A percentile compares a stretch with the other conserved stretches of the same genome.
These are phyloP conservation scores for Bujurquina vittata DNA, from an alignment of 2,113 vertebrate genomes.

Conservation along the genomic window DNA sequence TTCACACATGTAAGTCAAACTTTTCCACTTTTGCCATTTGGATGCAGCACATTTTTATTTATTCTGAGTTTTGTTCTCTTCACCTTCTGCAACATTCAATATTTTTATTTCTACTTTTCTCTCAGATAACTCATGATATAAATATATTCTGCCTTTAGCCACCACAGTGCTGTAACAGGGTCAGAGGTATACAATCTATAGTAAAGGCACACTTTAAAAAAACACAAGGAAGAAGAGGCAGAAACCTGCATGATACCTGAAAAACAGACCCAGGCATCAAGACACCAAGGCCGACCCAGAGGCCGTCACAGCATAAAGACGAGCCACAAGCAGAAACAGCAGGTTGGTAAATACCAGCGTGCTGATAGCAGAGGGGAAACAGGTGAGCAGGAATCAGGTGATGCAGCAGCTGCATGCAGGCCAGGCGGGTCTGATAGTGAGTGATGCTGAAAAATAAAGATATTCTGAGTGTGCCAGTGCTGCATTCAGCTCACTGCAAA, in stretches of 20 bases:
- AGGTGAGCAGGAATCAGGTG: background rate
- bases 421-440: background rate
- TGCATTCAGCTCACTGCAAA: background rate
- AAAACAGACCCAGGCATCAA: no score
- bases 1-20: background rate
- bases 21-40: background rate
- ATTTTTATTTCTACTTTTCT: background rate
- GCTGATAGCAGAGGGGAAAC: background rate
- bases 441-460: background rate
- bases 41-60: background rate
- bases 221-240: background rate
- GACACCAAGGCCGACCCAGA: no score
- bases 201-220: background rate
- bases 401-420: background rate
- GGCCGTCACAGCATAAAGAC: background rate
- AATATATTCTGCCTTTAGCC: background rate
- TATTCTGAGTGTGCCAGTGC: background rate
- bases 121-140: background rate
- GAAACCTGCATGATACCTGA: no score
- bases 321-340: background rate
- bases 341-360: background rate
- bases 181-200: background rate
- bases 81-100: background rate
- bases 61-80: accelerated
- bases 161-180: background rate